Conservation (phyloP, 2,797 vertebrate species). For the Anabacerthia variegaticeps region DNA sequence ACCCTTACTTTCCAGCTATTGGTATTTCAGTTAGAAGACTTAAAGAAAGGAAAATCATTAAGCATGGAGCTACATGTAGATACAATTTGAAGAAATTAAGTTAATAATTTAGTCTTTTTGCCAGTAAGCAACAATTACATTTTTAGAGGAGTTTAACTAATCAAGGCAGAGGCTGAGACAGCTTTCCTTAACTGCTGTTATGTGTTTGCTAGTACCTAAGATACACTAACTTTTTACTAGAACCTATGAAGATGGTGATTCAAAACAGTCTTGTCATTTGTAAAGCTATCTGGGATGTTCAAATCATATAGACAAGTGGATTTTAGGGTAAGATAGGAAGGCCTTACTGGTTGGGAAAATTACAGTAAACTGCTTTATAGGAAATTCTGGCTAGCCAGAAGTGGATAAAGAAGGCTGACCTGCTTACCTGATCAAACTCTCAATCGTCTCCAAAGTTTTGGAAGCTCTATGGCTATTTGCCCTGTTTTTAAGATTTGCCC, state of each 20-base stretch:
- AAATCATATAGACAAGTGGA: background rate
- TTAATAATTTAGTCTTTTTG: background rate
- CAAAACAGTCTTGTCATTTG: background rate
- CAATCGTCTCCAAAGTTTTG: background rate
- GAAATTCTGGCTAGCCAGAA: conserved; percentile 2
- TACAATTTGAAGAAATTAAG: background rate
- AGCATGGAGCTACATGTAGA: background rate
- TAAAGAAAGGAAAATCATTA: background rate
- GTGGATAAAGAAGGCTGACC: background rate
- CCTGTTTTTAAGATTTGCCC: background rate
- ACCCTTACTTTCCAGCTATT: background rate
- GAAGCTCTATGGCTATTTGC: background rate
- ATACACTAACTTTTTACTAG: background rate
- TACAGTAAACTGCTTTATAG: background rate
- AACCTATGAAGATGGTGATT: background rate
- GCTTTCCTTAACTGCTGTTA: background rate
- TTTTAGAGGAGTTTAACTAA: background rate
- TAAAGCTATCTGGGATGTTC: background rate
- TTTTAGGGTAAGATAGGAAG: background rate
- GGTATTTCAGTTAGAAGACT: background rate
- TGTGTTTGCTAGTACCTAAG: background rate
- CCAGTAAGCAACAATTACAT: background rate
- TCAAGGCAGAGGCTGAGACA: background rate
- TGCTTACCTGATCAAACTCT: background rate
- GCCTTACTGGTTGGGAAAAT: background rate